Conservation (phyloP, 1,140 invertebrate species). For the Zaprionus taronus region DNA sequence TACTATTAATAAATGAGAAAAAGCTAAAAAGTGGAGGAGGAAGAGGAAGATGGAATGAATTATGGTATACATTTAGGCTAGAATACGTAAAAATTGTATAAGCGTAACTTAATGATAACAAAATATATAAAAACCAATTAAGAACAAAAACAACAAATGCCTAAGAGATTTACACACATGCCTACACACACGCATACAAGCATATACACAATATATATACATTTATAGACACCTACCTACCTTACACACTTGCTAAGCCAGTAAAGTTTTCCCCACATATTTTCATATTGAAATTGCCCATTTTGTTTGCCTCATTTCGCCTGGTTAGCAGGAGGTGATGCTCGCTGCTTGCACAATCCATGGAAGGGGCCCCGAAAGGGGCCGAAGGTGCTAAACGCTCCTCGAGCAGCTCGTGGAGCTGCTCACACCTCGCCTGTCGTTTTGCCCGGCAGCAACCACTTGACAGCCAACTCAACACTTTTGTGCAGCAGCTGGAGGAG, state of each 20-base stretch:
- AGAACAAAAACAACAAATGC: conserved; percentile 33
- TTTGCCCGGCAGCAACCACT: conserved; percentile 66
- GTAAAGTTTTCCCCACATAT: conserved; percentile 64
- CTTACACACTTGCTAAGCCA: conserved; percentile 48
- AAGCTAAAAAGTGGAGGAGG: conserved; percentile 29
- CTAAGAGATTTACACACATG: conserved; percentile 49
- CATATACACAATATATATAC: conserved; percentile 40
- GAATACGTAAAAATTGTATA: conserved; percentile 81
- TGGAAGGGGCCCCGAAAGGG: neutral
- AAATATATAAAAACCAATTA: conserved; percentile 59
- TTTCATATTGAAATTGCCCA: conserved; percentile 59
- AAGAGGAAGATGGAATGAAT: neutral
- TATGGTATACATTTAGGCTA: conserved; percentile 80
- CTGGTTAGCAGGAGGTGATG: conserved; percentile 26
- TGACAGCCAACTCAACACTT: conserved; percentile 79
- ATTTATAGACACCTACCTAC: no score
- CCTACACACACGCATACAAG: conserved; percentile 35
- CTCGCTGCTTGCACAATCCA: conserved; percentile 61
- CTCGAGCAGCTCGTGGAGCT: conserved; percentile 14
- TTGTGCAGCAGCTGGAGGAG: conserved; percentile 40
- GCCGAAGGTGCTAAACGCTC: conserved; percentile 44
- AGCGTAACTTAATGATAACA: conserved; percentile 79
- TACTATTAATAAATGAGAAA: conserved; percentile 30
- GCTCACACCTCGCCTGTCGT: conserved; percentile 11
- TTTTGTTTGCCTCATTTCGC: conserved; percentile 48